Evolutionary conservation across 2,797 vertebrate species (phyloP), one percentile per base, ranked within the genome.

Genomic region (Cyclopterus lumpus): DNA sequence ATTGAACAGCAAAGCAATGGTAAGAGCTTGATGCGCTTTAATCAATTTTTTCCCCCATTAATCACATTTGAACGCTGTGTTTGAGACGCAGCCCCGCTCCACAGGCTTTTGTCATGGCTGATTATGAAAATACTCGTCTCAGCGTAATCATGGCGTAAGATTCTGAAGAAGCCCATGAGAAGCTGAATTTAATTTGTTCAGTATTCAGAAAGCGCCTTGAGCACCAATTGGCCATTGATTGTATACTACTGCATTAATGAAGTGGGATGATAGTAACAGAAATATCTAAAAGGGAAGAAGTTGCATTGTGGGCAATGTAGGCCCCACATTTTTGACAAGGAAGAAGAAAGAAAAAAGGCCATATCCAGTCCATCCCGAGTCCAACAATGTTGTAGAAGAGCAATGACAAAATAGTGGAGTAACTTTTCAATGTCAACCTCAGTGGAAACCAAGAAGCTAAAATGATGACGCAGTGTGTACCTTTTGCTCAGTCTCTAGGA

Each of bases 401-500:
- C 8, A 26, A 22, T 2, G 14, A 18, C 34, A 4, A 62, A 51
- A 26, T 26, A 26, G 15, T 20, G 26, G 28, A 32, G 24, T 36
- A 20, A 11, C 42, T 44, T 49, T 32, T 55, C 12, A 14, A 11
- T 63, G 38, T 28, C 20, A 34, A 15, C 36, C 26, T 71, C 10
- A 22, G 10, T 8, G 24, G 26, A 20, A 34, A 22, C 0, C 7
- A 9, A 63, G 22, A 3, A 12, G 5, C 3, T 20, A 2, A 20
- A 14, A 62, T 16, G 26, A 16, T 36, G 18, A 65, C 1, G 38
- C 1, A 15, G 42, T 2, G 28, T 12, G 18, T 75, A 99, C 98
- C 97, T 99, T 99, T 86, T 99, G 97, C 49, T 99, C 97, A 1
- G 79, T 92, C 92, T 97, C 96, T 75, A 99, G 89, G 84, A 99